Base-by-base conservation (phyloP, 2,888 invertebrate species). In the Salticus scenicus region DNA sequence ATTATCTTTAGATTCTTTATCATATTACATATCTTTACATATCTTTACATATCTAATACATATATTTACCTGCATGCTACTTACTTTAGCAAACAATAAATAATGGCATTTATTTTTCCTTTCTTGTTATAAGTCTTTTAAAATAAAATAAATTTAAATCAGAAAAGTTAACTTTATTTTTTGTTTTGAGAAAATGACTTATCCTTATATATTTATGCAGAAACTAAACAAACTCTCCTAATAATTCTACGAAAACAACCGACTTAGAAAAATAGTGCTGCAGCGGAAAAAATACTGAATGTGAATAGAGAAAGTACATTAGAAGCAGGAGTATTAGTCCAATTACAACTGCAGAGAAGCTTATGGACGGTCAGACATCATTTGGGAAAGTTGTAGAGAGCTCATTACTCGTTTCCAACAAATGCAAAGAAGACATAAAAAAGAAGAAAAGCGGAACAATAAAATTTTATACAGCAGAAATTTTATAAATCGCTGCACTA, bases 311-410 rank as follows among this genome's bases (percentile, higher is more conserved):
- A 24, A 24, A 7, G 20, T 57, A 24, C 24, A 57, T 17, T 5
- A 57, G 57, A 57, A 8, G 12, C 57, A 57, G 17, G 24, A 57
- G 57, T 57, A 57, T 57, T 57, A 57, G 57, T 57, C 57, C 57
- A 57, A 57, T 57, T 57, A 57, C 57, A 24, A 57, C 24, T 24
- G 24, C 57, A 57, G 57, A 57, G 24, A 57, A 24, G 57, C 57
- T 57, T 57, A 57, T 24, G 24, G 24, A 57, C 24, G 57, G 20
- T 57, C 57, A 12, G 57, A 57, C 57, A 24, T 57, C 57, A 57
- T 57, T 57, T 57, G 24, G n/a, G 57, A 24, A 57, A 4, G 57
- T 24, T 24, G 57, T 4, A 57, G 24, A 57, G 57, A 24, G 57
- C 57, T 57, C 57, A 57, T 57, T 57, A 57, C 24, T 57, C 2